phyloP scores from a whole-genome alignment of 2,797 vertebrate genomes.

The Columba guinea region DNA sequence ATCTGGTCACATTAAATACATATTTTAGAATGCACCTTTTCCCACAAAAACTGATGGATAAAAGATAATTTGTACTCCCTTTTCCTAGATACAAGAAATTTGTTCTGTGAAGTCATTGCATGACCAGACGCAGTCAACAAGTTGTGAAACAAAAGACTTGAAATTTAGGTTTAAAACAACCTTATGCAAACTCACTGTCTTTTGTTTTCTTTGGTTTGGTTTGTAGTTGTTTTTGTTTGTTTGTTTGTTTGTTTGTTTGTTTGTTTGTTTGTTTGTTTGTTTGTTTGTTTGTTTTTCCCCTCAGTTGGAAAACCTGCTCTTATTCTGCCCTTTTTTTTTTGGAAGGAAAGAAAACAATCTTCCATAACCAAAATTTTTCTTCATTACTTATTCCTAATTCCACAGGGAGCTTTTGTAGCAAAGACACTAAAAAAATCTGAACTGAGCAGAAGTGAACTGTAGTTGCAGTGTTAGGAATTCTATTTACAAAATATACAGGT shows the following conservation, averaged over 20 bases:
- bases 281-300: neutral
- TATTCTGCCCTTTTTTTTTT: neutral
- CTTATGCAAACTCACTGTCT: neutral
- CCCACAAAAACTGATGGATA: neutral
- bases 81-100: neutral
- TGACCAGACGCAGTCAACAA: neutral
- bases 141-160: neutral
- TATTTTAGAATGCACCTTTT: neutral
- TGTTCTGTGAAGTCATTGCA: neutral
- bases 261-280: too few relatives aligned
- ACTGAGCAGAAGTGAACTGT: neutral
- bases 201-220: neutral
- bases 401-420: neutral
- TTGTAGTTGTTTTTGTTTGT: neutral
- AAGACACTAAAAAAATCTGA: neutral
- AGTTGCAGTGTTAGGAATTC: neutral
- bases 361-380: neutral
- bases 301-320: neutral
- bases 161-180: neutral
- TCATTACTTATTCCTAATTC: neutral
- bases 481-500: neutral
- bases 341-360: neutral
- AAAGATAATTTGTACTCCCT: too few relatives aligned
- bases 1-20: neutral
- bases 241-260: too few relatives aligned